Base-by-base conservation (phyloP, 1,140 invertebrate species). In the Oryzaephilus surinamensis region DNA sequence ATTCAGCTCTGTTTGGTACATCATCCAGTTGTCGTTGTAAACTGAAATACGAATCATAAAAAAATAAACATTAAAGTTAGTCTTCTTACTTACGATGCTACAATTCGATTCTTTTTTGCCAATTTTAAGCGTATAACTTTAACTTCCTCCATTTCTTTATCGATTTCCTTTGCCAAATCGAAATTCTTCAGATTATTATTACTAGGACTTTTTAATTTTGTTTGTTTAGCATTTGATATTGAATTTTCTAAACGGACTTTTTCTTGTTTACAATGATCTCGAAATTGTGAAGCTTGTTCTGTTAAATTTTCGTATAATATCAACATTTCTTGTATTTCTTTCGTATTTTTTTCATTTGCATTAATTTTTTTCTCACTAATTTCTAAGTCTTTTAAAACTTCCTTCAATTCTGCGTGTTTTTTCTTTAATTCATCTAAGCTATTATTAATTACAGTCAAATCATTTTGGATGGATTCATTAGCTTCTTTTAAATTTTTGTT, bases 1-100 rank as follows among this genome's bases (percentile, higher is more conserved):
- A 66, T 64, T 98, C 95, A 1, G 85, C 85, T 48, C 90, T 71
- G 18, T 87, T 83, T 0, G 95, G 95, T 34, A 95, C 78, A 53
- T 92, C 86, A 61, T 97, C 95, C 26, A 90, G 71, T 63, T 81
- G 85, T 44, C 81, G 67, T 54, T 77, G 79, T 45, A 87, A 71
- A 2, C n/a, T n/a, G n/a, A n/a, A n/a, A n/a, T n/a, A n/a, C n/a
- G n/a, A n/a, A n/a, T n/a, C n/a, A n/a, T n/a, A n/a, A n/a, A n/a
- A n/a, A n/a, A n/a, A n/a, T n/a, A n/a, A n/a, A n/a, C n/a, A n/a
- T n/a, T n/a, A n/a, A n/a, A n/a, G n/a, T n/a, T n/a, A n/a, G n/a
- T n/a, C n/a, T n/a, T n/a, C n/a, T n/a, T n/a, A n/a, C n/a, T n/a
- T n/a, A n/a, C n/a, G 73, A 67, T 2, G 86, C 74, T 27, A 95